phyloP scores from a whole-genome alignment of 1,140 invertebrate species.

The Neodiprion virginianus region DNA sequence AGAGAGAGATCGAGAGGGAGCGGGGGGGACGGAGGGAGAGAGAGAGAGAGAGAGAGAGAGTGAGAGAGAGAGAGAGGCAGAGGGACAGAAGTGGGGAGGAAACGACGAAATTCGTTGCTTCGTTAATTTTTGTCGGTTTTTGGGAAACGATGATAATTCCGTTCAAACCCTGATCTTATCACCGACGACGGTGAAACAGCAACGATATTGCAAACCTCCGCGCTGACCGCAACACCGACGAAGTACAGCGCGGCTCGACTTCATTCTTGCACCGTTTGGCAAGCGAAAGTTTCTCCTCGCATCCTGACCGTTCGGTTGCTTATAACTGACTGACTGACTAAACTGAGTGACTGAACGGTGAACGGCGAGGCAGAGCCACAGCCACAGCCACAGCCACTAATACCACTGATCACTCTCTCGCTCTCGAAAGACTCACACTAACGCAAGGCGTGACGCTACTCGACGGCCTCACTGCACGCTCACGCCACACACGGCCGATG shows the following conservation, averaged over 20 bases:
- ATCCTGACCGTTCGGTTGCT: background rate
- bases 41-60: too few relatives aligned
- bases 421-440: background rate
- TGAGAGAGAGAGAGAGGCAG: too few relatives aligned
- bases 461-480: background rate
- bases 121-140: too few relatives aligned
- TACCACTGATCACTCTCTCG: background rate
- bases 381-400: background rate
- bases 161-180: too few relatives aligned
- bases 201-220: background rate
- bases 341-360: background rate
- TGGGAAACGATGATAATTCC: too few relatives aligned
- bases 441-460: background rate
- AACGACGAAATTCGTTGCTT: too few relatives aligned
- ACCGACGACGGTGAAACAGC: too few relatives aligned
- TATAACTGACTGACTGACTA: constrained; percentile 7
- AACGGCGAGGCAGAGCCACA: background rate
- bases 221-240: background rate
- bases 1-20: too few relatives aligned
- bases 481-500: background rate
- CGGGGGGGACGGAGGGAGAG: too few relatives aligned
- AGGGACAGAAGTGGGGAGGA: too few relatives aligned
- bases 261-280: background rate
- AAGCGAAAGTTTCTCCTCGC: constrained; percentile 1
- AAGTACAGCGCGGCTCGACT: background rate